Base-by-base conservation (phyloP, 2,113 vertebrate species). In the Salvelinus fontinalis region DNA sequence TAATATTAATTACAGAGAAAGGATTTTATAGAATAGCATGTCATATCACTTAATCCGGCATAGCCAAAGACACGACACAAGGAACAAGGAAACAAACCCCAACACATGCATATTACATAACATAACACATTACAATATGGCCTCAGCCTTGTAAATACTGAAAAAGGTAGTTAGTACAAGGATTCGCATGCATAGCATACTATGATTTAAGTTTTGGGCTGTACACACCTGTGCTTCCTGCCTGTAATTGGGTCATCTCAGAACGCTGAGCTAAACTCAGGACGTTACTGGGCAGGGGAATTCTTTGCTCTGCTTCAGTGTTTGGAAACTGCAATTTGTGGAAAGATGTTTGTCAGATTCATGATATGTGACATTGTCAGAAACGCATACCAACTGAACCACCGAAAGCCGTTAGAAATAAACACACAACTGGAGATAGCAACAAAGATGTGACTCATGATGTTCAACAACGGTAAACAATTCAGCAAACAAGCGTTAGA, bases 321-420 rank as follows among this genome's bases (percentile, higher is more conserved):
- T 66, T 73, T 31, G 62, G 75, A 78, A 27, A 75, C 89, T 90
- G 31, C 20, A 83, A 84, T 72, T 71, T 67, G 73, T 27, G 1
- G 57, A n/a, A 60, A 78, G 51, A 70, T 7, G 48, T 20, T 67
- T 11, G 11, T 34, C 48, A 75, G n/a, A 66, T 80, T 74, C 7
- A 66, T 22, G 1, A 72, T 26, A 51, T 3, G 1, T 16, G 26
- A 0, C 24, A 49, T n/a, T 68, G 22, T 49, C 72, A 8, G n/a
- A 22, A 62, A 62, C 0, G 16, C 8, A 48, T 22, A 13, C 51
- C 4, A 54, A 44, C 26, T 75, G 34, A 31, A 39, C 39, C 44
- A 54, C 44, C 70, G 24, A 27, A 48, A 54, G 51, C 44, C 13
- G 9, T 8, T 22, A 20, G 14, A 48, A 75, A 71, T 18, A 71